These are phyloP conservation scores for Sceloporus tristichus DNA, from an alignment of 2,113 vertebrate genomes.

Conservation along the genomic window DNA sequence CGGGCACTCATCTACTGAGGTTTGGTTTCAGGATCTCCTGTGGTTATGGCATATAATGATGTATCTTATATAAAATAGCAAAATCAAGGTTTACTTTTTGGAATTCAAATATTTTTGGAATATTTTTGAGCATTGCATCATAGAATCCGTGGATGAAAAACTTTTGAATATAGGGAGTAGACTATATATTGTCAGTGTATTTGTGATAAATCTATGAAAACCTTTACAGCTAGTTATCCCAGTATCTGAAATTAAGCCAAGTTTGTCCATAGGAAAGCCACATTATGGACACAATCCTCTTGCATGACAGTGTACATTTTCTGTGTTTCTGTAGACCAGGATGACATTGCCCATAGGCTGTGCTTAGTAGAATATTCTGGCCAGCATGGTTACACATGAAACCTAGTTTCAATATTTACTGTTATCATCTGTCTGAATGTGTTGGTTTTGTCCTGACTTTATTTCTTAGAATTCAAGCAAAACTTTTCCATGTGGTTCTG, in stretches of 20 bases:
- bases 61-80: no score
- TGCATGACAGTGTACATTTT: not conserved
- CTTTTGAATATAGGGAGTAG: no score
- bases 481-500: conserved; percentile 85
- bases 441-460: conserved; percentile 58
- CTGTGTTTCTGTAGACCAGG: not conserved
- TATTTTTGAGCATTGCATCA: no score
- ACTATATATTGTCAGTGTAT: not conserved
- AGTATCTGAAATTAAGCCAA: not conserved
- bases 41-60: no score
- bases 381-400: not conserved
- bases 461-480: conserved; percentile 69
- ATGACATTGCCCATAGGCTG: not conserved
- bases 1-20: no score
- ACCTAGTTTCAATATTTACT: conserved; percentile 21
- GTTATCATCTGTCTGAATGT: conserved; percentile 55
- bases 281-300: not conserved
- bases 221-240: not conserved
- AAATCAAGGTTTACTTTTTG: no score
- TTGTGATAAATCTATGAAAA: not conserved
- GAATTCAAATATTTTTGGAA: no score
- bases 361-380: not conserved
- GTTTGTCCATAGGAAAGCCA: not conserved
- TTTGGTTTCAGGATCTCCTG: no score
- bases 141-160: no score